A percentile compares a stretch with the other conserved stretches of the same genome.
Conservation (phyloP, 2,797 vertebrate species). For the Bufotes viridis region DNA sequence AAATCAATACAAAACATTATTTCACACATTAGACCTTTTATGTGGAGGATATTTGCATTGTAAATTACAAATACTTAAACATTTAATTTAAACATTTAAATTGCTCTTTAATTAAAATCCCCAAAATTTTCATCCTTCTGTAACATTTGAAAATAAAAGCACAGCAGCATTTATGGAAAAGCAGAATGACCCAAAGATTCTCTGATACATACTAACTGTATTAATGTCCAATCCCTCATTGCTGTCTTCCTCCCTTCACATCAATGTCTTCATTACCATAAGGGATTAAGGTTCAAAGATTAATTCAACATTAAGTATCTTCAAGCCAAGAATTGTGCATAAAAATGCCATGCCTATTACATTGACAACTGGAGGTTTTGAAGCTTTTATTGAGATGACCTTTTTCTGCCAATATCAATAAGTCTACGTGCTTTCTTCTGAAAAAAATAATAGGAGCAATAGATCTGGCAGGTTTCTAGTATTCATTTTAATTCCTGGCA, state of each 20-base stretch:
- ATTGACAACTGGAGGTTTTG: conserved; percentile 48
- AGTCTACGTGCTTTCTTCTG: conserved; percentile 20
- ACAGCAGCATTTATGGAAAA: background rate
- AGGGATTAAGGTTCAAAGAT: conserved; percentile 59
- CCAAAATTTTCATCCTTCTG: background rate
- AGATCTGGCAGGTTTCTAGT: conserved; percentile 32
- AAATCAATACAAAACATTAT: background rate
- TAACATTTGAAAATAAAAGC: conserved; percentile 12
- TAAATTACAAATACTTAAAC: background rate
- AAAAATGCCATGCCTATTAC: conserved; percentile 56
- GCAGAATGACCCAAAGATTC: conserved; percentile 7
- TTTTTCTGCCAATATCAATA: conserved; percentile 40
- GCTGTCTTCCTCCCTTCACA: conserved; percentile 48
- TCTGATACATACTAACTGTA: conserved; percentile 14
- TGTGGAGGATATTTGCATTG: background rate
- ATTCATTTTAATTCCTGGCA: conserved; percentile 23
- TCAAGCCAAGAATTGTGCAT: conserved; percentile 47
- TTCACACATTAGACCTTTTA: background rate
- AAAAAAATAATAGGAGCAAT: conserved; percentile 42
- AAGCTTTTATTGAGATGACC: conserved; percentile 59
- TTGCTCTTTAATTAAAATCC: conserved; percentile 10
- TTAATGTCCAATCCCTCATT: conserved; percentile 48
- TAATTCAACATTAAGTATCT: conserved; percentile 58
- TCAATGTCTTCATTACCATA: conserved; percentile 58
- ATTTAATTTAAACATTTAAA: background rate